phyloP scores from a whole-genome alignment of 1,140 invertebrate species.

The Sycophaga agraensis region DNA sequence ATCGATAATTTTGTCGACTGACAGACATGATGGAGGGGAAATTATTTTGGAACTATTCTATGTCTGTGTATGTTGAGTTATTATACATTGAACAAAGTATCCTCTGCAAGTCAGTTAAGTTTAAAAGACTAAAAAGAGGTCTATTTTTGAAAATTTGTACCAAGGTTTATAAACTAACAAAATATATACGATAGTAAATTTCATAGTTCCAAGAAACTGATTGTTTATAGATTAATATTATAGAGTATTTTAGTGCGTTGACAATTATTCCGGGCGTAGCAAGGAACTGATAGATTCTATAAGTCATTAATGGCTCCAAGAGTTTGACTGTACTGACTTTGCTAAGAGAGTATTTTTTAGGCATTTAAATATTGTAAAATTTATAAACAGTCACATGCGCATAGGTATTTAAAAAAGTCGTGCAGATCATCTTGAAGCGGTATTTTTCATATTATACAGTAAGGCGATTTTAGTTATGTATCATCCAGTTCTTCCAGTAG shows the following conservation, averaged over 20 bases:
- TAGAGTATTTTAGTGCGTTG: conserved; percentile 11
- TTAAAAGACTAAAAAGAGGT: not conserved
- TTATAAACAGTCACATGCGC: conserved; percentile 1
- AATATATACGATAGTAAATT: not conserved
- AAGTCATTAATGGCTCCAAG: conserved; percentile 22
- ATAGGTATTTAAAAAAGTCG: conserved; percentile 18
- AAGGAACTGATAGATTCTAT: conserved; percentile 42
- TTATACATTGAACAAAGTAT: too few relatives aligned
- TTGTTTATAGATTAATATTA: conserved; percentile 34
- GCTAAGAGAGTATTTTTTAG: conserved; percentile 18
- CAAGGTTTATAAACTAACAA: conserved; percentile 7
- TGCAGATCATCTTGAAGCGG: not conserved
- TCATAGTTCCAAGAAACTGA: conserved; percentile 21
- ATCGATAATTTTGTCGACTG: conserved; percentile 3
- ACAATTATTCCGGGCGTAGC: conserved; percentile 36
- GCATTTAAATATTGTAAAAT: conserved; percentile 24
- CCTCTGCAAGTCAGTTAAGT: too few relatives aligned
- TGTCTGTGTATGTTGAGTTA: too few relatives aligned
- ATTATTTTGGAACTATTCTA: not conserved
- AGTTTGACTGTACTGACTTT: conserved; percentile 22
- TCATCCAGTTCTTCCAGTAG: conserved; percentile 28
- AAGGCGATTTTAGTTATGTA: conserved; percentile 8
- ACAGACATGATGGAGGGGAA: not conserved
- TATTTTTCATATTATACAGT: conserved; percentile 4
- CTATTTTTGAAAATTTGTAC: conserved; percentile 1